Evolutionary conservation across 2,797 vertebrate species (phyloP), one percentile per base, ranked within the genome.

Genomic region (Momotus momota): DNA sequence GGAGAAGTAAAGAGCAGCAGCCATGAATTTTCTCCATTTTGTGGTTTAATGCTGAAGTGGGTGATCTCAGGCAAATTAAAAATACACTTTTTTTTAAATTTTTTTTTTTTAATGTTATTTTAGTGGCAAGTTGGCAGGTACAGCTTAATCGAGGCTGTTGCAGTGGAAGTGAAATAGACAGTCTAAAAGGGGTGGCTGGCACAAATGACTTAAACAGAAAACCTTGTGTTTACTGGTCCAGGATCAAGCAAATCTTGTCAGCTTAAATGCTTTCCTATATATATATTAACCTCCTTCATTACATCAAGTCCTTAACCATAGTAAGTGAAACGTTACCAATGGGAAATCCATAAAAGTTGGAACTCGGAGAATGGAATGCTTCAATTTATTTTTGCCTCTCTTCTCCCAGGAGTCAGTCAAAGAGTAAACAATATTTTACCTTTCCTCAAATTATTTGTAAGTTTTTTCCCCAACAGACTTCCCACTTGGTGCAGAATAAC

Each of bases 391-490:
- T 94, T 80, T 81, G 55, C 80, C 41, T 71, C 48, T 61, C 14
- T 70, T 84, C 54, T 97, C 74, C 49, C 79, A 73, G 81, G 54
- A 74, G 88, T 90, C 79, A 92, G 93, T 96, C 73, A 61, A 90
- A 94, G n/a, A 40, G 29, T 60, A 92, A 97, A 94, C 69, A 92
- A 27, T 67, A 81, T 93, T 95, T 88, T 51, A 93, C 46, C 84
- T 93, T 70, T 81, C 49, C 57, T 75, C 26, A 1, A 79, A 88
- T 66, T 94, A 89, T 94, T 92, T 81, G 81, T 65, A 90, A 91
- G 92, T 35, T 35, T 95, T 83, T 83, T 87, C 88, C n/a, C 60
- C 88, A 83, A 92, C 86, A 83, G 70, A 95, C 90, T 97, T 94
- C 70, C 77, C 60, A 52, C 83, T 82, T 9, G 5, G 48, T 74